phyloP scores from a whole-genome alignment of 2,888 invertebrate genomes.

The Dicyrtomina minuta region DNA sequence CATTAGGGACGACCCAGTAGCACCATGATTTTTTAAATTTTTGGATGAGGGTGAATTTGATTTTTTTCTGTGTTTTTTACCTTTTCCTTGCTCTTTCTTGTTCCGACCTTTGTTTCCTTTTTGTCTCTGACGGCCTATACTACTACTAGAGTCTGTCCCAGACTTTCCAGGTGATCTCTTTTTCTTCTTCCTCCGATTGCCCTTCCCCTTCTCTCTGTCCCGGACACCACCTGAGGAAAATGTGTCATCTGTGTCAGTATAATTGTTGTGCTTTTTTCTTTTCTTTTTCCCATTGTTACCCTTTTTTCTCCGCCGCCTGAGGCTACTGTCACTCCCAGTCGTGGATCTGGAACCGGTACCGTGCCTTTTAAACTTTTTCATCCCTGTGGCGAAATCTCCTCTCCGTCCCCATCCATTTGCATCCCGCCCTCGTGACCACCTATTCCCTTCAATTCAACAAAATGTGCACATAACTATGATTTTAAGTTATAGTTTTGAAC shows the following conservation, averaged over 20 bases:
- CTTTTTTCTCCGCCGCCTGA: not conserved
- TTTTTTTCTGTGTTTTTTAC: too few relatives aligned
- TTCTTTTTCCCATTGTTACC: not conserved
- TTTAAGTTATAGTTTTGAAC: not conserved
- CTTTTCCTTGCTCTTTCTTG: too few relatives aligned
- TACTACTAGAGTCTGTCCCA: too few relatives aligned
- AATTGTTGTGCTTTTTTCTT: not conserved
- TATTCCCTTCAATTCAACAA: not conserved
- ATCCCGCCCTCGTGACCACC: not conserved
- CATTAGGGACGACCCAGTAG: too few relatives aligned
- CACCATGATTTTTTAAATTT: too few relatives aligned
- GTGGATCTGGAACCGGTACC: too few relatives aligned
- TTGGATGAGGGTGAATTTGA: too few relatives aligned
- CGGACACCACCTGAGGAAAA: not conserved
- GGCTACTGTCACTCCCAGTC: not conserved
- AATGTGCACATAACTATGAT: not conserved
- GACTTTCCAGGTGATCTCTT: not conserved
- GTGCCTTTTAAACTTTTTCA: not conserved
- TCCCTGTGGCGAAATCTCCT: not conserved
- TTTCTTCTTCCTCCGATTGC: not conserved
- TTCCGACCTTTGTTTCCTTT: too few relatives aligned
- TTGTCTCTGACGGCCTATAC: too few relatives aligned
- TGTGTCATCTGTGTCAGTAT: not conserved
- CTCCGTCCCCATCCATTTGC: not conserved
- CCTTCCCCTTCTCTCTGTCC: not conserved